A percentile compares a stretch with the other conserved stretches of the same genome.
Evolutionary conservation across 92 coral and sea anemone genomes (phyloP).

Genomic region (Isaurus tuberculatus): DNA sequence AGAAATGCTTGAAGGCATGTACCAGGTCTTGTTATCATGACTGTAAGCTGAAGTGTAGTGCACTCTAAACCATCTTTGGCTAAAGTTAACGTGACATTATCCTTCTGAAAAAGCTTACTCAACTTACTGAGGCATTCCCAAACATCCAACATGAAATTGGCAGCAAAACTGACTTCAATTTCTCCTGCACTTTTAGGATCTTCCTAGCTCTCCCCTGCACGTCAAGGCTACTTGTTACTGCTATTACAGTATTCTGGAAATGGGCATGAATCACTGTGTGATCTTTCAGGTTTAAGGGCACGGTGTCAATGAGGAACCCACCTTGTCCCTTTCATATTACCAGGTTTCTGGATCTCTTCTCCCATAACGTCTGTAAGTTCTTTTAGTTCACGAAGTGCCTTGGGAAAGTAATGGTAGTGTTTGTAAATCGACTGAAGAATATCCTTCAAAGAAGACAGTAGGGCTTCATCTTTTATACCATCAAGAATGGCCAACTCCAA

Average conservation of each 20-base stretch:
- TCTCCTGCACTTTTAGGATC: not conserved
- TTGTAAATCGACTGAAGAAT: slow-evolving; percentile 37
- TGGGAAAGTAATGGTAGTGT: slow-evolving; percentile 41
- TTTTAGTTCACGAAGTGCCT: slow-evolving; percentile 38
- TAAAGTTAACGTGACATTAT: not conserved
- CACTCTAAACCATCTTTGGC: not conserved
- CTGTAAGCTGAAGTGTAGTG: not conserved
- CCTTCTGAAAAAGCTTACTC: not conserved
- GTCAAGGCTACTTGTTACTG: not conserved
- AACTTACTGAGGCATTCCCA: not conserved
- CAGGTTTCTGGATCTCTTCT: slow-evolving; percentile 37
- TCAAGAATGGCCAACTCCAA: not conserved
- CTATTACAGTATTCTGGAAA: not conserved
- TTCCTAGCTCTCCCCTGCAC: slow-evolving; percentile 6
- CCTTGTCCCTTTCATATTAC: slow-evolving; percentile 37
- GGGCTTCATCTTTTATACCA: not conserved
- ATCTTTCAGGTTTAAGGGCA: not conserved
- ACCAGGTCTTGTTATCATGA: slow-evolving; percentile 9
- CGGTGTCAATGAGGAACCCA: slow-evolving; percentile 29
- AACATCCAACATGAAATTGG: not conserved
- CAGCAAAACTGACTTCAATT: not conserved
- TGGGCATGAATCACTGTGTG: not conserved
- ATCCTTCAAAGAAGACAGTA: not conserved
- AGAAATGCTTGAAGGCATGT: not conserved
- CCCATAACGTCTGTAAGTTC: slow-evolving; percentile 49